phyloP scores from a whole-genome alignment of 2,113 vertebrate species.

The Phoxinus phoxinus region DNA sequence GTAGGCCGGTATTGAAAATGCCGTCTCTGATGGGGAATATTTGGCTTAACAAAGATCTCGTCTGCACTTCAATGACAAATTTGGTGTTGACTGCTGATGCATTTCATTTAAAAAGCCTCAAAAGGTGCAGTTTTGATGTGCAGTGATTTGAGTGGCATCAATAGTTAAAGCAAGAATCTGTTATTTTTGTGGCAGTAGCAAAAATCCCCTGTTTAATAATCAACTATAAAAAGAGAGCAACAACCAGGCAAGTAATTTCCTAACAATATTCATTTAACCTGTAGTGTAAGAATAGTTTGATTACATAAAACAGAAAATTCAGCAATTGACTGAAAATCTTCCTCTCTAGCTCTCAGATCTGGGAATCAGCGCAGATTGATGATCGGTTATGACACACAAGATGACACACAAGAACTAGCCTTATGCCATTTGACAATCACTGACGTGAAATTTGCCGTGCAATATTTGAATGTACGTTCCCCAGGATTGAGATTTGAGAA shows the following conservation, averaged over 20 bases:
- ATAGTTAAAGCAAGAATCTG: not conserved
- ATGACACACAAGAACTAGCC: too few species aligned
- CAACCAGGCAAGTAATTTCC: not conserved
- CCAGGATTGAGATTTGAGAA: too few species aligned
- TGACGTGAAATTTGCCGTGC: too few species aligned
- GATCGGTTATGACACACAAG: too few species aligned
- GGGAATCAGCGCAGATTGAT: too few species aligned
- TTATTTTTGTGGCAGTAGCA: conserved; percentile 4
- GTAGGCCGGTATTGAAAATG: not conserved
- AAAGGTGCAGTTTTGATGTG: not conserved
- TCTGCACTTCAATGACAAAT: not conserved
- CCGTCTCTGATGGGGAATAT: not conserved
- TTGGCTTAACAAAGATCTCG: not conserved
- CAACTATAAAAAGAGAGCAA: not conserved
- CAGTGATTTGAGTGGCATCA: not conserved
- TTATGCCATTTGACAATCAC: too few species aligned
- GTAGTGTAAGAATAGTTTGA: too few species aligned
- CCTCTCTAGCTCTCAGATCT: too few species aligned
- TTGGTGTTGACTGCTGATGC: not conserved
- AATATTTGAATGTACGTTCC: too few species aligned
- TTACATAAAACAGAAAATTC: too few species aligned
- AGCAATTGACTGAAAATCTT: too few species aligned
- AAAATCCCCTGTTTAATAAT: not conserved
- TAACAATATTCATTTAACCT: too few species aligned
- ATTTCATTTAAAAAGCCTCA: not conserved